A percentile compares a stretch with the other conserved stretches of the same genome.
Evolutionary conservation across 37 sponge, comb jelly and placozoan genomes (phyloP).

Genomic region (Hormiphora californensis): DNA sequence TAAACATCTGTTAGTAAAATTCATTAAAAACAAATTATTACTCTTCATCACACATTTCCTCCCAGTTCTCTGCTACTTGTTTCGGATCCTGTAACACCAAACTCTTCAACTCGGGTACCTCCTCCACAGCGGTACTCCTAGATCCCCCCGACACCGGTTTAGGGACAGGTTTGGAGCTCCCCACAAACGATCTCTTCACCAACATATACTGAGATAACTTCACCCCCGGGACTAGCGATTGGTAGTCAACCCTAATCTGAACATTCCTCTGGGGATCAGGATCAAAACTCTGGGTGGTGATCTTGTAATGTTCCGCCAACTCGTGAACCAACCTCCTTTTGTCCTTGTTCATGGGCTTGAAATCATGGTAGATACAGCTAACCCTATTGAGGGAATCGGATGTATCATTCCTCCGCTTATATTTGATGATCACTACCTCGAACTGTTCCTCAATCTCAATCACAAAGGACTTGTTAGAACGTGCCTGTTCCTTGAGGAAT

Average conservation of each 20-base stretch:
- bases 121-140: too few species aligned
- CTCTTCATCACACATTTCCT: too few species aligned
- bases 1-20: too few species aligned
- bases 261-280: slow-evolving; percentile 38
- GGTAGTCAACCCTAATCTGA: background rate
- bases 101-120: too few species aligned
- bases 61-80: too few species aligned
- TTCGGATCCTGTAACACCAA: too few species aligned
- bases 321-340: slow-evolving; percentile 70
- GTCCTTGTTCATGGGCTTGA: slow-evolving; percentile 60
- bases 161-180: too few species aligned
- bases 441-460: slow-evolving; percentile 10
- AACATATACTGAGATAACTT: slow-evolving; percentile 34
- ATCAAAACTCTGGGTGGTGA: slow-evolving; percentile 18
- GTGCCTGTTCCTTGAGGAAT: background rate
- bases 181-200: too few species aligned
- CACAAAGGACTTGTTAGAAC: background rate
- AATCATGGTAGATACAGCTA: slow-evolving; percentile 55
- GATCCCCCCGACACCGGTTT: too few species aligned
- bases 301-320: slow-evolving; percentile 63
- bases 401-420: background rate
- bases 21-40: too few species aligned
- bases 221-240: background rate
- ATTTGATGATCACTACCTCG: background rate
- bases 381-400: slow-evolving; percentile 23